These are phyloP conservation scores for Lontra canadensis DNA, from an alignment of 2,113 vertebrate species.

Conservation along the genomic window DNA sequence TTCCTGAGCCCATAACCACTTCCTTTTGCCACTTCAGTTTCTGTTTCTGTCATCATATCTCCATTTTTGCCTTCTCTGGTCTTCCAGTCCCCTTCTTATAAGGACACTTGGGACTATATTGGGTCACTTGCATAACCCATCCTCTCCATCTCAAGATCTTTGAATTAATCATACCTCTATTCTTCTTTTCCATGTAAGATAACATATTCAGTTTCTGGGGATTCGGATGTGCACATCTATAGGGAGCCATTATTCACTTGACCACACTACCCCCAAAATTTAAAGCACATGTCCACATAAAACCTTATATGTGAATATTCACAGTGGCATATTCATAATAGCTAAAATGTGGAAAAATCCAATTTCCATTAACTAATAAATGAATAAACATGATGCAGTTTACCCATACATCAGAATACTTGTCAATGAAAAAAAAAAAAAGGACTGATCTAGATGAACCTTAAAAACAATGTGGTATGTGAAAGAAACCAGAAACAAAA, in stretches of 20 bases:
- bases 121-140: not conserved
- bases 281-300: not conserved
- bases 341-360: not conserved
- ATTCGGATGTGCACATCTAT: not conserved
- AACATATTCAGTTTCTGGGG: not conserved
- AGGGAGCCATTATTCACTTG: not conserved
- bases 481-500: not conserved
- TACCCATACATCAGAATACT: not conserved
- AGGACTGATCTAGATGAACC: not conserved
- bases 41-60: not conserved
- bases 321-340: not conserved
- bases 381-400: not conserved
- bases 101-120: not conserved
- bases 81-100: not conserved
- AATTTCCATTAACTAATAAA: not conserved
- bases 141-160: not conserved
- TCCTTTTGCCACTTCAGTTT: not conserved
- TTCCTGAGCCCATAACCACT: not conserved
- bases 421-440: not conserved
- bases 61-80: not conserved
- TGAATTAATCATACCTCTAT: not conserved
- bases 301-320: not conserved
- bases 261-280: not conserved
- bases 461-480: not conserved
- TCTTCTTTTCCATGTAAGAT: not conserved